phyloP scores from a whole-genome alignment of 2,113 vertebrate species.

The Recurvirostra avosetta region DNA sequence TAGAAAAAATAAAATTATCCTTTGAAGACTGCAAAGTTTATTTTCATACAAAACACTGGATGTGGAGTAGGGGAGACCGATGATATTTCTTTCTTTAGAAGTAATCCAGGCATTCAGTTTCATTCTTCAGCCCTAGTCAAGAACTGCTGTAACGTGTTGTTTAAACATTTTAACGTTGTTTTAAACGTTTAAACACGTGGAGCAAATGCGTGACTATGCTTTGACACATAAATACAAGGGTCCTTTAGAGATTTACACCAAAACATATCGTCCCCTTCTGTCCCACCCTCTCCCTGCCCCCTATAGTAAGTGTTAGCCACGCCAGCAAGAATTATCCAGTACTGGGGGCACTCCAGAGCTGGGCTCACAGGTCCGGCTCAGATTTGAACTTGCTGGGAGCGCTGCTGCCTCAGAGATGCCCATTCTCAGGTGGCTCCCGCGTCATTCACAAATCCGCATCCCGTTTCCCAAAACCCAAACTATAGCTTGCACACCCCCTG shows the following conservation, averaged over 20 bases:
- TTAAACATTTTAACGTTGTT: no score
- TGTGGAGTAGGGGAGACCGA: neutral
- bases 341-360: fast-evolving
- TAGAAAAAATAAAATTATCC: neutral
- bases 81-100: no score
- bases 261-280: neutral
- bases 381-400: neutral
- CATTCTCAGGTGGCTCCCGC: neutral
- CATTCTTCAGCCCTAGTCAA: neutral
- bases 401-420: neutral
- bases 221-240: neutral
- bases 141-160: neutral
- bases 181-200: neutral
- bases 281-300: neutral
- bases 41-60: neutral
- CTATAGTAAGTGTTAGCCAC: neutral
- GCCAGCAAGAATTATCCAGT: neutral
- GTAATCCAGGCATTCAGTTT: fast-evolving
- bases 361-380: neutral
- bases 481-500: neutral
- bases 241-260: neutral
- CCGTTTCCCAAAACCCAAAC: neutral
- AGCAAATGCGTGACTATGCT: neutral
- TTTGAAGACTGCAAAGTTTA: neutral
- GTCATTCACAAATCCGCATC: neutral